These are phyloP conservation scores for Eptesicus fuscus DNA, from an alignment of 2,113 vertebrate genomes.

Conservation along the genomic window DNA sequence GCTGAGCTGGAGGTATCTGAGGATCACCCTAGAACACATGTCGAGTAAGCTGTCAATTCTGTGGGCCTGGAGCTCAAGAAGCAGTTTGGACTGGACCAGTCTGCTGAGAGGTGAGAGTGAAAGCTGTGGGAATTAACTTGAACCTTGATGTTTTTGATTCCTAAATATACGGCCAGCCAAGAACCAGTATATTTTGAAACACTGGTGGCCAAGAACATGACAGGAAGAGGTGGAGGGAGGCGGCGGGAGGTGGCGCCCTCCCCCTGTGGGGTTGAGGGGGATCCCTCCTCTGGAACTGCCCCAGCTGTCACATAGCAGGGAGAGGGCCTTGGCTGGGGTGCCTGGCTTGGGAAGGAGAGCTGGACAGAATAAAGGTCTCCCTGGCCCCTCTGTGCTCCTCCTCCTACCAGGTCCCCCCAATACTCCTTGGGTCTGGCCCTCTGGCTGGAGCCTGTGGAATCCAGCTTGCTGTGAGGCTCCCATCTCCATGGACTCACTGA, in stretches of 20 bases:
- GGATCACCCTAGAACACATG: neutral
- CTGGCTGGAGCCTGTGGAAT: neutral
- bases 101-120: neutral
- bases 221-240: slow-evolving; percentile 59
- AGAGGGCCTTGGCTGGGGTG: neutral
- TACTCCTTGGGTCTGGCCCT: neutral
- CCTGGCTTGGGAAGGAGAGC: neutral
- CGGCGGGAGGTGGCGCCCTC: slow-evolving; percentile 4
- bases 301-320: neutral
- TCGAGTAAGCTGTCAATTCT: neutral
- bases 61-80: neutral
- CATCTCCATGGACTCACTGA: neutral
- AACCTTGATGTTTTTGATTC: slow-evolving; percentile 66
- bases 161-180: slow-evolving; percentile 56
- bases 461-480: neutral
- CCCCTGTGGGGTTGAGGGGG: neutral
- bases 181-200: slow-evolving; percentile 61
- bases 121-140: slow-evolving; percentile 57
- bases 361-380: neutral
- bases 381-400: neutral
- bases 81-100: slow-evolving; percentile 61
- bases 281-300: slow-evolving; percentile 32
- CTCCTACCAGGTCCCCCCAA: neutral
- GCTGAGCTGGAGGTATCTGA: neutral
- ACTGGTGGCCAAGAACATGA: slow-evolving; percentile 46